Evolutionary conservation across 2,888 invertebrate species (phyloP).

Genomic region (Adineta ricciae): DNA sequence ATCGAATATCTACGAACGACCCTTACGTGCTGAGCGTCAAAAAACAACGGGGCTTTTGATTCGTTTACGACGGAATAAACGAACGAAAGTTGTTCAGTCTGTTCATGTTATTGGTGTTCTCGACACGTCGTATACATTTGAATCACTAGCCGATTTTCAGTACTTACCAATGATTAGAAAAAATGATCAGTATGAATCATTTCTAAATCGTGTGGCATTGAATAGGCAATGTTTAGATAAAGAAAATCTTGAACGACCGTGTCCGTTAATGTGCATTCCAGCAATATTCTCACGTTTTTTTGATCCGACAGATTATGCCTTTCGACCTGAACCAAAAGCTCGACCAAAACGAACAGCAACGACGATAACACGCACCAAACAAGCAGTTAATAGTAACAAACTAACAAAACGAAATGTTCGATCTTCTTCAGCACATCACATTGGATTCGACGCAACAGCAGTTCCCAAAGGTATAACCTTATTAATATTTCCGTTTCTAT

Average conservation of each 20-base stretch:
- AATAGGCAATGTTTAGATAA: constrained; percentile 23
- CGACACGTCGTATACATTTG: constrained; percentile 26
- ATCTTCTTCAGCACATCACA: not conserved
- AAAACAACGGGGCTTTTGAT: not conserved
- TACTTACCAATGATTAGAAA: constrained; percentile 63
- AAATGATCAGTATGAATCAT: constrained; percentile 50
- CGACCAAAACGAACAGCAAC: constrained; percentile 21
- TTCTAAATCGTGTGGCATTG: constrained; percentile 48
- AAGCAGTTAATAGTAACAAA: not conserved
- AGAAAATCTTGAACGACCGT: constrained; percentile 25
- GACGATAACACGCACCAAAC: not conserved
- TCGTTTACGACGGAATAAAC: constrained; percentile 2
- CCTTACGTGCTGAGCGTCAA: not conserved
- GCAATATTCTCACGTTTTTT: constrained; percentile 30
- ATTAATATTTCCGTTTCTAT: too few species aligned
- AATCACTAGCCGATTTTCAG: constrained; percentile 71
- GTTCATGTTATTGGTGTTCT: constrained; percentile 22
- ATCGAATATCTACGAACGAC: constrained; percentile 10
- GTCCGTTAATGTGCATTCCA: constrained; percentile 23
- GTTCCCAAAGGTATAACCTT: not conserved
- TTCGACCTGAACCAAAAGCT: constrained; percentile 28
- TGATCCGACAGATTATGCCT: constrained; percentile 32
- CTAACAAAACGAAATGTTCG: constrained; percentile 14
- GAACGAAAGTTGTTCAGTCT: not conserved
- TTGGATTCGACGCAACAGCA: not conserved